A percentile compares a stretch with the other conserved stretches of the same genome.
Conservation (phyloP, 2,888 invertebrate species). For the Conops quadrifasciatus region DNA sequence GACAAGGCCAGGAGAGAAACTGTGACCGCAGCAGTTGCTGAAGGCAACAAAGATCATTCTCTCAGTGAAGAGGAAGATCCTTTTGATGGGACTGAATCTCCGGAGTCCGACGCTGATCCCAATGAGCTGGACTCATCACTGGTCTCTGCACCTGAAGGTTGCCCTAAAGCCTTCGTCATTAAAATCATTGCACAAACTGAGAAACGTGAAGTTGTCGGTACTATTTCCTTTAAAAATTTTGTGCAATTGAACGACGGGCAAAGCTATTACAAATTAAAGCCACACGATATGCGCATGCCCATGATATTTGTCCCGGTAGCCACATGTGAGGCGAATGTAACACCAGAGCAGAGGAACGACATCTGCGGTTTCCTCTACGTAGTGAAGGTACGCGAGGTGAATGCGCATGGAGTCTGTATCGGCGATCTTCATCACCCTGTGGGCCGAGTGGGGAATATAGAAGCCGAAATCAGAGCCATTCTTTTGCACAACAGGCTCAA, state of each 20-base stretch:
- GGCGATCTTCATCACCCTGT: constrained; percentile 76
- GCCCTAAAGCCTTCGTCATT: constrained; percentile 72
- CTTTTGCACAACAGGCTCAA: constrained; percentile 78
- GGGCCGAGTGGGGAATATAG: constrained; percentile 80
- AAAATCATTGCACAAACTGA: constrained; percentile 79
- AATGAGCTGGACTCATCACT: constrained; percentile 44
- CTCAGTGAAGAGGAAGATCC: constrained; percentile 50
- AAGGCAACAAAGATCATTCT: constrained; percentile 48
- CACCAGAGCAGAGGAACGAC: constrained; percentile 47
- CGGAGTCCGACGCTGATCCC: constrained; percentile 49
- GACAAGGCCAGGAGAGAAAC: constrained; percentile 9
- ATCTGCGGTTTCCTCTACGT: constrained; percentile 71
- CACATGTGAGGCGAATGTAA: constrained; percentile 68
- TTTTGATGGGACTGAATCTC: constrained; percentile 45
- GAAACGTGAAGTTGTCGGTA: constrained; percentile 77
- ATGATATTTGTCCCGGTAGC: constrained; percentile 75
- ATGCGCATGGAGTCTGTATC: constrained; percentile 67
- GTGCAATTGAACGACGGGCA: constrained; percentile 69
- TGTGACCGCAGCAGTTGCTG: constrained; percentile 35
- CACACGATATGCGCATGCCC: constrained; percentile 82
- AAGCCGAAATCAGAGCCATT: constrained; percentile 81
- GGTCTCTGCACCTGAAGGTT: constrained; percentile 44
- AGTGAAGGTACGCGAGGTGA: constrained; percentile 69
- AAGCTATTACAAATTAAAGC: constrained; percentile 76
- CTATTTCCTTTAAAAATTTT: constrained; percentile 55